phyloP scores from a whole-genome alignment of 2,888 invertebrate species.

The Aphodius sticticus region DNA sequence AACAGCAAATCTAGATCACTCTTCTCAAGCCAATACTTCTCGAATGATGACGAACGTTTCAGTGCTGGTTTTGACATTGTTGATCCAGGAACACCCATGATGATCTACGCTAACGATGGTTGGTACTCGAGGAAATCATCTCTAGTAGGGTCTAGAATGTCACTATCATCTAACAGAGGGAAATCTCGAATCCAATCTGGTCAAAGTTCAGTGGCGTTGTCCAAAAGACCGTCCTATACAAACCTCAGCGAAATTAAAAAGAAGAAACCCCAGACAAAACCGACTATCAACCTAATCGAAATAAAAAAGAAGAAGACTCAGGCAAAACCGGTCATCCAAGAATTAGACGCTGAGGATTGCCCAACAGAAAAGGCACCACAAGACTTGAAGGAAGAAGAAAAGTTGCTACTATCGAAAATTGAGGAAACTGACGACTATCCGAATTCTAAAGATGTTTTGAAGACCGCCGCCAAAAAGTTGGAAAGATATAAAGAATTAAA shows the following conservation, averaged over 20 bases:
- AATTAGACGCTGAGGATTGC: conserved; percentile 46
- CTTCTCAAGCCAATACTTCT: conserved; percentile 71
- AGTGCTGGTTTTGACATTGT: conserved; percentile 72
- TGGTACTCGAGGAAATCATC: conserved; percentile 63
- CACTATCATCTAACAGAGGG: conserved; percentile 61
- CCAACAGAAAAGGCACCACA: conserved; percentile 60
- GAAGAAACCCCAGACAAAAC: conserved; percentile 44
- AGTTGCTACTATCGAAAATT: conserved; percentile 56
- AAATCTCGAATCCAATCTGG: conserved; percentile 44
- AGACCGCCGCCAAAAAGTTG: conserved; percentile 65
- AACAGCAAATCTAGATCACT: conserved; percentile 60
- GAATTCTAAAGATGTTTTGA: conserved; percentile 66
- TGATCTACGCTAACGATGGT: conserved; percentile 69
- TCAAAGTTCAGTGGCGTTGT: conserved; percentile 56
- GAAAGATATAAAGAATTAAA: conserved; percentile 58
- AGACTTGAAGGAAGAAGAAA: conserved; percentile 59
- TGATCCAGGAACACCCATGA: conserved; percentile 74
- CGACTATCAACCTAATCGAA: conserved; percentile 50
- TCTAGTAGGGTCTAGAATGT: conserved; percentile 53
- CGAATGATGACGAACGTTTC: conserved; percentile 69
- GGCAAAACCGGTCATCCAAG: conserved; percentile 46
- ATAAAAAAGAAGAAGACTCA: conserved; percentile 45
- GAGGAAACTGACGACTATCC: conserved; percentile 36
- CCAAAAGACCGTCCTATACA: conserved; percentile 53
- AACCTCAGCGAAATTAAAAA: conserved; percentile 49